Evolutionary conservation across 2,888 invertebrate genomes (phyloP).

Genomic region (Drosophila meridiana): DNA sequence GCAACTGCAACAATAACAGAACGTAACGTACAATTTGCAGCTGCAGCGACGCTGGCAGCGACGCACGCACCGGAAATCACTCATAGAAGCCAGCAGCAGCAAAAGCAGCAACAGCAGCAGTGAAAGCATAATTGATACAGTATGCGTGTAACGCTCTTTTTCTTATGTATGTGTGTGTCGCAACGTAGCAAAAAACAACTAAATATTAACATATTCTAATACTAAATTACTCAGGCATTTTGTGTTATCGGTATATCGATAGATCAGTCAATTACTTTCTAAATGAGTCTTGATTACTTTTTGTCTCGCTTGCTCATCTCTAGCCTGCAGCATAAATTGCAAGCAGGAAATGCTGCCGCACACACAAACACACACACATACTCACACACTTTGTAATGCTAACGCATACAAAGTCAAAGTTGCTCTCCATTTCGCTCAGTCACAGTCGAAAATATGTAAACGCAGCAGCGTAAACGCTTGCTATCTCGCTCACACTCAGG

Average conservation of each 20-base stretch:
- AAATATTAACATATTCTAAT: not conserved
- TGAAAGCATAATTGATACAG: slow-evolving; percentile 55
- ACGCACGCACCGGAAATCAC: slow-evolving; percentile 81
- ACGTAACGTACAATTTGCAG: slow-evolving; percentile 65
- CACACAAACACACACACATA: slow-evolving; percentile 40
- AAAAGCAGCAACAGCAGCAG: slow-evolving; percentile 45
- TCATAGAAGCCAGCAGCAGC: slow-evolving; percentile 65
- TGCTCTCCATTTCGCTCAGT: slow-evolving; percentile 6
- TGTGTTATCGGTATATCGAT: not conserved
- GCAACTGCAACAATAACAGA: slow-evolving; percentile 39
- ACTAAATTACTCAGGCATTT: not conserved
- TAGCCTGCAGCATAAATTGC: slow-evolving; percentile 66
- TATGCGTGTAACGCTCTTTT: not conserved
- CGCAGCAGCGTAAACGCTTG: slow-evolving; percentile 27
- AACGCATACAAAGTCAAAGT: slow-evolving; percentile 15
- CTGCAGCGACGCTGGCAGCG: slow-evolving; percentile 46
- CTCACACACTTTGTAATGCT: slow-evolving; percentile 5
- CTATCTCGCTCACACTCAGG: slow-evolving; percentile 8
- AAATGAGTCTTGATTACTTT: not conserved
- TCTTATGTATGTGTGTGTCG: slow-evolving; percentile 19
- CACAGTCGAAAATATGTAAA: slow-evolving; percentile 20
- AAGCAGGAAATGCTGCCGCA: slow-evolving; percentile 62
- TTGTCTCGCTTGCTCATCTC: slow-evolving; percentile 32
- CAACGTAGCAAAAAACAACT: slow-evolving; percentile 12
- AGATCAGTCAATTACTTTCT: not conserved